phyloP scores from a whole-genome alignment of 2,888 invertebrate species.

The Crepidodera aurea region DNA sequence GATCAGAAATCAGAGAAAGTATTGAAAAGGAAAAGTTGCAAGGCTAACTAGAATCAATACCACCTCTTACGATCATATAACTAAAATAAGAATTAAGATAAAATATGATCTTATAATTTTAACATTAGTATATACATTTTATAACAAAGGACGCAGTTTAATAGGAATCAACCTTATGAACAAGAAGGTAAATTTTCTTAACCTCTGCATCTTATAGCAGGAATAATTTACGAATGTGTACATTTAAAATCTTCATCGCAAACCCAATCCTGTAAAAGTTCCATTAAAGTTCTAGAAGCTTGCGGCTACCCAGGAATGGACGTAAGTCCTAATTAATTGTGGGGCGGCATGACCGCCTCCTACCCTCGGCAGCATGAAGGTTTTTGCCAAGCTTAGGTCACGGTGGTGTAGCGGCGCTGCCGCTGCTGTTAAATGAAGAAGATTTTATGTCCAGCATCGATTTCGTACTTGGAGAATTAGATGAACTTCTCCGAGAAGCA shows the following conservation, averaged over 20 bases:
- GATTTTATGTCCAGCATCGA: slow-evolving; percentile 1
- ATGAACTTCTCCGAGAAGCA: background rate
- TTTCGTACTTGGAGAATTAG: background rate
- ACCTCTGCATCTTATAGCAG: too few relatives aligned
- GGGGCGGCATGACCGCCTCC: slow-evolving; percentile 41
- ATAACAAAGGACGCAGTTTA: too few relatives aligned
- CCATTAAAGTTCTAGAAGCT: slow-evolving; percentile 27
- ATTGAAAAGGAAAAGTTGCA: too few relatives aligned
- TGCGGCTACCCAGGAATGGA: slow-evolving; percentile 51
- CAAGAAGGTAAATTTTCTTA: too few relatives aligned
- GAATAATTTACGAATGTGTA: too few relatives aligned
- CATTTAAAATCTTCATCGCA: background rate
- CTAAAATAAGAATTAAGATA: too few relatives aligned
- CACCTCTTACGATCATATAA: too few relatives aligned
- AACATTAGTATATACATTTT: too few relatives aligned
- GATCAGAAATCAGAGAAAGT: too few relatives aligned
- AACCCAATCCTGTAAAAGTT: background rate
- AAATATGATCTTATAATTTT: too few relatives aligned
- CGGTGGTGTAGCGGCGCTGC: background rate
- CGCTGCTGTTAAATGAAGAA: background rate
- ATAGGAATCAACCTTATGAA: too few relatives aligned
- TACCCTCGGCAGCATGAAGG: background rate
- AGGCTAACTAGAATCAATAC: too few relatives aligned
- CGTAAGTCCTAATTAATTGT: slow-evolving; percentile 57
- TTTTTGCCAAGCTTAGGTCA: slow-evolving; percentile 1